These are phyloP conservation scores for Autographa gamma DNA, from an alignment of 2,888 invertebrate species.

Conservation along the genomic window DNA sequence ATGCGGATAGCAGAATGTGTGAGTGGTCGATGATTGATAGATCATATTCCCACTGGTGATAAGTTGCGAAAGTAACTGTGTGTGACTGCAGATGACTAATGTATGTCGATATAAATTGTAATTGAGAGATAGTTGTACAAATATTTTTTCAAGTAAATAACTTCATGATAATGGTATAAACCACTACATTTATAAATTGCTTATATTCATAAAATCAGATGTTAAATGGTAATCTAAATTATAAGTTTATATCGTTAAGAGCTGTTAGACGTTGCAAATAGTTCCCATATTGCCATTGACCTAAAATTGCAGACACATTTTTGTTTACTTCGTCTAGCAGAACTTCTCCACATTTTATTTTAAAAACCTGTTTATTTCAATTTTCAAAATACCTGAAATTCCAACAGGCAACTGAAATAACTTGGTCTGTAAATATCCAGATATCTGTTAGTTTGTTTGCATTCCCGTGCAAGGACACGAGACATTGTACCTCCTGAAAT, in stretches of 20 bases:
- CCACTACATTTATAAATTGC: too few species aligned
- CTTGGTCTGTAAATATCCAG: conserved; percentile 34
- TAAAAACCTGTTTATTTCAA: background rate
- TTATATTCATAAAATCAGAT: too few species aligned
- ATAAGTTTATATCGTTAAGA: too few species aligned
- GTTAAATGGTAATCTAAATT: too few species aligned
- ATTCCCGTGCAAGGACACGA: conserved; percentile 56
- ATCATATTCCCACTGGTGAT: background rate
- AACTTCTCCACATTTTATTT: conserved; percentile 2
- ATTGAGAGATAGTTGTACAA: background rate
- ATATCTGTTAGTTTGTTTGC: conserved; percentile 41
- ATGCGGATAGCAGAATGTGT: conserved; percentile 8
- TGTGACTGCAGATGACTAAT: background rate
- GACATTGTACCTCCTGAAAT: conserved; percentile 52
- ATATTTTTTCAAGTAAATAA: too few species aligned
- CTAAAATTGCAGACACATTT: background rate
- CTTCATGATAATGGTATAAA: too few species aligned
- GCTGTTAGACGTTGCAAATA: background rate
- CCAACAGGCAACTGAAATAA: conserved; percentile 35
- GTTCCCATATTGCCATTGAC: background rate
- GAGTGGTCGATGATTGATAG: background rate
- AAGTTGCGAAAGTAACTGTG: background rate
- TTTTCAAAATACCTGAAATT: conserved; percentile 30
- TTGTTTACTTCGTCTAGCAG: background rate
- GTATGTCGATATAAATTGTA: background rate